These are phyloP conservation scores for Chloroceryle amazona DNA, from an alignment of 2,797 vertebrate species.

Conservation along the genomic window DNA sequence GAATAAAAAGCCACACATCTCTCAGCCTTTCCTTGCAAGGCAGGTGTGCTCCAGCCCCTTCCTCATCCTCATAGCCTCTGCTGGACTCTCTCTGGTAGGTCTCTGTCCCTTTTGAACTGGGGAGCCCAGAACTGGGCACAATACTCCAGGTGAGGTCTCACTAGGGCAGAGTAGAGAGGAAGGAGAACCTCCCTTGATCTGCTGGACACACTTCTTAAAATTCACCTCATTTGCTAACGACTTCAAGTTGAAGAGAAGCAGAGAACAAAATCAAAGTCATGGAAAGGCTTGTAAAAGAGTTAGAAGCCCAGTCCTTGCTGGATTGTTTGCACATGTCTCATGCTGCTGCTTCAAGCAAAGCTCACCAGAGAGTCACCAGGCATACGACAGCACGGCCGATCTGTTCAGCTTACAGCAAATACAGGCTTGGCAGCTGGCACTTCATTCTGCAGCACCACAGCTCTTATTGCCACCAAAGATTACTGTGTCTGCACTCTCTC, in stretches of 20 bases:
- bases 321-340: not conserved
- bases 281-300: not conserved
- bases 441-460: fast-evolving
- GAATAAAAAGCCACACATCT: too few relatives aligned
- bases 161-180: too few relatives aligned
- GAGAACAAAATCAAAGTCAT: not conserved
- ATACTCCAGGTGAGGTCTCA: too few relatives aligned
- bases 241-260: not conserved
- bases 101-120: too few relatives aligned
- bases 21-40: too few relatives aligned
- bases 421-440: not conserved
- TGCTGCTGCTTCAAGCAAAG: not conserved
- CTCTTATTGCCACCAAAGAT: not conserved
- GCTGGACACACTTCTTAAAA: too few relatives aligned
- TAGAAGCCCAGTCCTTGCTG: not conserved
- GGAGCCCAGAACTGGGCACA: too few relatives aligned
- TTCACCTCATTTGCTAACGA: not conserved
- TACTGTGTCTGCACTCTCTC: not conserved
- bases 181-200: too few relatives aligned
- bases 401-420: not conserved
- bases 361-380: not conserved
- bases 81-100: too few relatives aligned
- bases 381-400: fast-evolving
- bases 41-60: too few relatives aligned
- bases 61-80: too few relatives aligned